These are phyloP conservation scores for Phaethon lepturus DNA, from an alignment of 2,113 vertebrate genomes.

Conservation along the genomic window DNA sequence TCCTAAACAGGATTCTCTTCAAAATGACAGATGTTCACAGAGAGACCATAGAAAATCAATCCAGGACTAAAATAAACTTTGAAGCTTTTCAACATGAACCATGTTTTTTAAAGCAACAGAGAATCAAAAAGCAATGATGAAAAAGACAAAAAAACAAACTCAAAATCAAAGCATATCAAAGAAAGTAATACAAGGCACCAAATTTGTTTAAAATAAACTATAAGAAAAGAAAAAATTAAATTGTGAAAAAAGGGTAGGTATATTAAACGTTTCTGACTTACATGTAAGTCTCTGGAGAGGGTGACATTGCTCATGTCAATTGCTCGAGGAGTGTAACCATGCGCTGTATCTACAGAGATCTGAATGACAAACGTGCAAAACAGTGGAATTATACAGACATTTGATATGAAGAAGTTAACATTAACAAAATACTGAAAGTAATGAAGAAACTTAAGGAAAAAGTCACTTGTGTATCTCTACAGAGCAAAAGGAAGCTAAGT, in stretches of 20 bases:
- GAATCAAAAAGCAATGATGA: neutral
- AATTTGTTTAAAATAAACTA: neutral
- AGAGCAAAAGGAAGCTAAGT: neutral
- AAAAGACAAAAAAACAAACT: neutral
- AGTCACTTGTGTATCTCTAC: neutral
- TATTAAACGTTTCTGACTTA: slow-evolving; percentile 72
- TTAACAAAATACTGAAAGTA: neutral
- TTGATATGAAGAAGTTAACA: neutral
- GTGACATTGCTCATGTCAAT: slow-evolving; percentile 98
- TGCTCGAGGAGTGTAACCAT: slow-evolving; percentile 90
- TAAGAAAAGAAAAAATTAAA: neutral
- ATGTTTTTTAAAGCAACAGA: neutral
- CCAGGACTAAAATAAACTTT: neutral
- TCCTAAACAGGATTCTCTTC: neutral
- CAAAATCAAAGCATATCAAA: neutral
- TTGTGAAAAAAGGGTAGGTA: neutral
- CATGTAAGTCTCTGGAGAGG: slow-evolving; percentile 91
- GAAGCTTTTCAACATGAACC: neutral
- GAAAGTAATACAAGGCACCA: neutral
- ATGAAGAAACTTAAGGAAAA: neutral
- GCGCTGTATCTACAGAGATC: slow-evolving; percentile 88
- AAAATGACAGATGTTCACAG: neutral
- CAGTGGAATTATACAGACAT: neutral
- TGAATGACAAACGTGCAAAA: slow-evolving; percentile 49
- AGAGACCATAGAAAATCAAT: neutral